Conservation (phyloP, 2,888 invertebrate species). For the Eupeodes latifasciatus region DNA sequence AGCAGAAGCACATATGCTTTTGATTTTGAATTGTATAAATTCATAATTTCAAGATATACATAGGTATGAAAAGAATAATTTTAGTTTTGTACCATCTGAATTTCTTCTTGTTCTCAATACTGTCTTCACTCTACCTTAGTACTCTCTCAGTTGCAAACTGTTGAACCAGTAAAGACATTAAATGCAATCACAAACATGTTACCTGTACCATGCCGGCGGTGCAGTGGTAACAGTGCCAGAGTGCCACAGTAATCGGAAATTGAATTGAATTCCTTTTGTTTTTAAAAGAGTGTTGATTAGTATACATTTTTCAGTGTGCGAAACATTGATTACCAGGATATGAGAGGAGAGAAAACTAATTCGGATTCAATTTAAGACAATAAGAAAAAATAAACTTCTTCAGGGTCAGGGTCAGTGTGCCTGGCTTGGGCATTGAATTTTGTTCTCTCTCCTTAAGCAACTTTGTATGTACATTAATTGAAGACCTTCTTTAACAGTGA, state of each 20-base stretch:
- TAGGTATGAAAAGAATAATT: no score
- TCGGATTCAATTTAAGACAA: slow-evolving; percentile 30
- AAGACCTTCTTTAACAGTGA: neutral
- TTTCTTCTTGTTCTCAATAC: neutral
- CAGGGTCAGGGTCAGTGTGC: slow-evolving; percentile 52
- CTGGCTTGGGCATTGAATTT: neutral
- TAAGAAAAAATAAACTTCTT: neutral
- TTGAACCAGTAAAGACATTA: slow-evolving; percentile 47
- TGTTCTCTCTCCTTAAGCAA: slow-evolving; percentile 14
- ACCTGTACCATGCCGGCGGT: neutral
- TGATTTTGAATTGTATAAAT: no score
- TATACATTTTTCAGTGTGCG: slow-evolving; percentile 19
- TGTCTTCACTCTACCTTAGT: neutral
- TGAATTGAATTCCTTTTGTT: slow-evolving; percentile 43
- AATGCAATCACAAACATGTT: slow-evolving; percentile 56
- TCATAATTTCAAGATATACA: no score
- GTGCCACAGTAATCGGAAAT: slow-evolving; percentile 30
- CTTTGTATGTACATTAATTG: slow-evolving; percentile 6
- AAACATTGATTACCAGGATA: slow-evolving; percentile 61
- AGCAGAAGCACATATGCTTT: no score
- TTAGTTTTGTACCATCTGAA: no score
- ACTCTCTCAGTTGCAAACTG: slow-evolving; percentile 1
- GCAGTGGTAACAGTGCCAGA: slow-evolving; percentile 5
- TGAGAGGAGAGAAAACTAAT: slow-evolving; percentile 39
- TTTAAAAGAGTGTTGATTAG: slow-evolving; percentile 23